Evolutionary conservation across 2,797 vertebrate genomes (phyloP).

Genomic region (Clarias pachynema): DNA sequence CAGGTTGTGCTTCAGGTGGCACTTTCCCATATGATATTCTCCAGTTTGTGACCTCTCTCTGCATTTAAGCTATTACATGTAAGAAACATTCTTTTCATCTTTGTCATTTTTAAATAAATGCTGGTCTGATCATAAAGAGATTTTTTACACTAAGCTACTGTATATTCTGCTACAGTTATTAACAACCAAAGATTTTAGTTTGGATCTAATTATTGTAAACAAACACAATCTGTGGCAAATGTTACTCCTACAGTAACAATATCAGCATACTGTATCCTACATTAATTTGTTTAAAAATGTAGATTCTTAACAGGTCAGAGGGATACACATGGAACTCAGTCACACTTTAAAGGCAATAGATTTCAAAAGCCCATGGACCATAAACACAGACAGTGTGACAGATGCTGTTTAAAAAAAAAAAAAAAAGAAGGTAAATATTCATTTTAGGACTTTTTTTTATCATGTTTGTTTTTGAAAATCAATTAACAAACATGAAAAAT

Average conservation of each 20-base stretch:
- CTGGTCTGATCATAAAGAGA: conserved; percentile 20
- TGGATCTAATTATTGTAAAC: background rate
- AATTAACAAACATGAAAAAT: no score
- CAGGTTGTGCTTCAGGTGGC: conserved; percentile 31
- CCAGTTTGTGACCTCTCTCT: background rate
- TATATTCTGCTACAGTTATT: background rate
- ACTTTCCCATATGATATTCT: conserved; percentile 1
- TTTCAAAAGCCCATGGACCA: conserved; percentile 60
- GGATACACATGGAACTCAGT: conserved; percentile 45
- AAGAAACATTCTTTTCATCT: background rate
- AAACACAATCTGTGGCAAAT: background rate
- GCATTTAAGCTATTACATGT: background rate
- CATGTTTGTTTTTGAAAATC: no score
- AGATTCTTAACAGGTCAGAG: conserved; percentile 35
- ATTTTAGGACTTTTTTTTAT: background rate
- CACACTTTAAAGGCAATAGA: conserved; percentile 48
- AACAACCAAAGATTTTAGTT: background rate
- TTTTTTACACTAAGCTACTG: background rate
- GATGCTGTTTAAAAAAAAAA: background rate
- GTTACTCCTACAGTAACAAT: conserved; percentile 41
- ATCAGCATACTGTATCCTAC: conserved; percentile 61
- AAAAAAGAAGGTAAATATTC: background rate
- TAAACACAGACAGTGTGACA: conserved; percentile 58
- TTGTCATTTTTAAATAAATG: background rate
- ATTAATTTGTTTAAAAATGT: conserved; percentile 46